Evolutionary conservation across 2,888 invertebrate genomes (phyloP).

Genomic region (Halictus ligatus): DNA sequence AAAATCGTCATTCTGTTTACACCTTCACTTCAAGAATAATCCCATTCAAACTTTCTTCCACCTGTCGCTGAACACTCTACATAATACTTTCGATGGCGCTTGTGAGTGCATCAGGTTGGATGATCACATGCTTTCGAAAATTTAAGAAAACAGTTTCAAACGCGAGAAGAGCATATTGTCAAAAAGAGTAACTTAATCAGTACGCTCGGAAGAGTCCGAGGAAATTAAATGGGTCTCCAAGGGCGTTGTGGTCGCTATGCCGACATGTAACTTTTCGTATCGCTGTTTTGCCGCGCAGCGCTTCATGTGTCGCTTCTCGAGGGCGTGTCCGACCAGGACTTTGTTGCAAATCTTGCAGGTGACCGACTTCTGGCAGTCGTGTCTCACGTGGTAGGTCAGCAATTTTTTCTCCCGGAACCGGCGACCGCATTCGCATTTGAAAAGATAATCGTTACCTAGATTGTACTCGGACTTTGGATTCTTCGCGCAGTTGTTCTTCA

Average conservation of each 20-base stretch:
- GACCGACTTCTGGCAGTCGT: constrained; percentile 14
- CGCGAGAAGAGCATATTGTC: background rate
- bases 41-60: background rate
- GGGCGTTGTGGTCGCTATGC: too few species aligned
- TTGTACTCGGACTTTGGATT: background rate
- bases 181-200: background rate
- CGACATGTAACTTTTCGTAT: rapidly evolving
- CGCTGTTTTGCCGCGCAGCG: background rate
- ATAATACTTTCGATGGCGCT: too few species aligned
- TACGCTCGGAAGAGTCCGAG: rapidly evolving
- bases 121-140: background rate
- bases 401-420: background rate
- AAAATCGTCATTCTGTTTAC: too few species aligned
- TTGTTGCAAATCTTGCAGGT: constrained; percentile 16
- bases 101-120: background rate
- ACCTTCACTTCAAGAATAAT: background rate
- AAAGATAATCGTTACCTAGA: rapidly evolving
- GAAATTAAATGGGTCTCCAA: background rate
- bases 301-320: rapidly evolving
- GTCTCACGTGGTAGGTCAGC: constrained; percentile 29
- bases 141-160: background rate
- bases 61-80: background rate
- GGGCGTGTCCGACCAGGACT: rapidly evolving
- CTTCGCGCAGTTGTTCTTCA: constrained; percentile 8
- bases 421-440: background rate